A percentile compares a stretch with the other conserved stretches of the same genome.
phyloP scores from a whole-genome alignment of 2,888 invertebrate genomes.

The Limnephilus rhombicus region DNA sequence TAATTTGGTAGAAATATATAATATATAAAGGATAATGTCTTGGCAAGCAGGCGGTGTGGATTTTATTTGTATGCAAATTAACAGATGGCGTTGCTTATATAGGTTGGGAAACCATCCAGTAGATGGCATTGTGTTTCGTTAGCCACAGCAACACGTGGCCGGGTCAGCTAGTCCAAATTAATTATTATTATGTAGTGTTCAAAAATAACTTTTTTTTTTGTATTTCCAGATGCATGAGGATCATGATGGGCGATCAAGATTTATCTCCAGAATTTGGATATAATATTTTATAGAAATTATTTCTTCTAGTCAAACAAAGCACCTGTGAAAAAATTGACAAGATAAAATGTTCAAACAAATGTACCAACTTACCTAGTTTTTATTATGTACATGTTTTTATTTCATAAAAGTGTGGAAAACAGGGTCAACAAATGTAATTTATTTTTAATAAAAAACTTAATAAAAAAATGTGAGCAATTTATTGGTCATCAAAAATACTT shows the following conservation, averaged over 20 bases:
- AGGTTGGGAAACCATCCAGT: too few species aligned
- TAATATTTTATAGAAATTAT: background rate
- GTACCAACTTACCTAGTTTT: background rate
- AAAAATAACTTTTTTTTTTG: background rate
- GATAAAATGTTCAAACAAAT: background rate
- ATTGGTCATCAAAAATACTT: conserved; percentile 6
- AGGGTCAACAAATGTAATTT: background rate
- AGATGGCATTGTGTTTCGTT: too few species aligned
- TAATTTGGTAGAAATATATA: too few species aligned
- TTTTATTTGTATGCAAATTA: too few species aligned
- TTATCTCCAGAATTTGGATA: background rate
- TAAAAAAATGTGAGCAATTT: background rate
- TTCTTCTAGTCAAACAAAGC: background rate
- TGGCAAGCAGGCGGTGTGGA: too few species aligned
- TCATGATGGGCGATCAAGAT: conserved; percentile 34
- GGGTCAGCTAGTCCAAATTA: too few species aligned
- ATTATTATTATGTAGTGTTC: background rate
- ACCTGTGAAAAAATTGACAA: background rate
- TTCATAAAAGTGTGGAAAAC: background rate
- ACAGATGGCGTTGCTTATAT: too few species aligned
- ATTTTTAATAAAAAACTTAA: background rate
- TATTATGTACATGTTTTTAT: background rate
- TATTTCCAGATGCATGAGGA: conserved; percentile 62
- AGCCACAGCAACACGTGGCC: too few species aligned
- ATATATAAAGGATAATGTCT: too few species aligned